These are phyloP conservation scores for Andrena bicolor DNA, from an alignment of 2,888 invertebrate species.

Conservation along the genomic window DNA sequence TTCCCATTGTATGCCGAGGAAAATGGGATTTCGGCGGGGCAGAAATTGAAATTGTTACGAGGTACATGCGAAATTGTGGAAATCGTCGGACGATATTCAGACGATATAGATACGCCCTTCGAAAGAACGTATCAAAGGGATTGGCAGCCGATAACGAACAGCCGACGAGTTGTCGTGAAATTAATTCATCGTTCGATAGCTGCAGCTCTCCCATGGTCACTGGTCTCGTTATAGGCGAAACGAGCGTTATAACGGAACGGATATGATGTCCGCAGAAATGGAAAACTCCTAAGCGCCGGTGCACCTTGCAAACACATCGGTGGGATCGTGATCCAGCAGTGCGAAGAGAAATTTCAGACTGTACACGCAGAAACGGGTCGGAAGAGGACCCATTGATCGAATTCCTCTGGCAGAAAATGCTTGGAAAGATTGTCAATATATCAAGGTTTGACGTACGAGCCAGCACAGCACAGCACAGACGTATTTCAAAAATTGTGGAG, in stretches of 20 bases:
- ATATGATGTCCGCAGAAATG: constrained; percentile 4
- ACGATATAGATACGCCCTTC: constrained; percentile 41
- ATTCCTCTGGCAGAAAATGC: constrained; percentile 12
- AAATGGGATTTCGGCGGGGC: constrained; percentile 64
- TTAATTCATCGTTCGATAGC: constrained; percentile 29
- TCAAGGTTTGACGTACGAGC: constrained; percentile 15
- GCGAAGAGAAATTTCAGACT: constrained; percentile 5
- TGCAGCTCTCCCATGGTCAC: neutral
- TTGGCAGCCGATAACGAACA: constrained; percentile 53
- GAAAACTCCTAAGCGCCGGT: constrained; percentile 3
- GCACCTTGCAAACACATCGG: neutral
- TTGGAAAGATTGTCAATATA: constrained; percentile 33
- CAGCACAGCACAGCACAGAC: neutral
- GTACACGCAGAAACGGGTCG: constrained; percentile 13
- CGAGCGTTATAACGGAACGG: constrained; percentile 7
- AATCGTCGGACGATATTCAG: constrained; percentile 53
- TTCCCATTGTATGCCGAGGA: constrained; percentile 66
- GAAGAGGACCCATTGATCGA: constrained; percentile 22
- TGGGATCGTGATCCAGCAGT: constrained; percentile 14
- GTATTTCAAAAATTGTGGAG: constrained; percentile 18
- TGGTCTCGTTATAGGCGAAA: constrained; percentile 6
- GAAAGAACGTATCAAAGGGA: constrained; percentile 56
- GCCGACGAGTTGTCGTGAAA: constrained; percentile 33
- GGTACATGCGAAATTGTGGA: constrained; percentile 65
- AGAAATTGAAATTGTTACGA: constrained; percentile 74